Conservation (phyloP, 2,797 vertebrate species). For the Rhabdophis nuchalis region DNA sequence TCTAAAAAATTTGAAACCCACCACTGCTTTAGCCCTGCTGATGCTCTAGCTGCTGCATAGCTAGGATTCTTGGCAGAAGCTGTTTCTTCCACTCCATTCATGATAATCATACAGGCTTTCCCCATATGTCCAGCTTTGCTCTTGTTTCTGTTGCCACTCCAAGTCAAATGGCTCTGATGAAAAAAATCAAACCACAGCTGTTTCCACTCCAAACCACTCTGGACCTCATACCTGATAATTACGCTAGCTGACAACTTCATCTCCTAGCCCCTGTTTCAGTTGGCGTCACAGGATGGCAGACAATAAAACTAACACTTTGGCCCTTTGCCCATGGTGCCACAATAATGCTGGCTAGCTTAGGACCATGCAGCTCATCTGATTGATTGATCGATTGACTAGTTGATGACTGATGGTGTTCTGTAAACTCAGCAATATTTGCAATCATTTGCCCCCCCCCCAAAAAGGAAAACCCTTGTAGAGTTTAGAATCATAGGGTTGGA, state of each 20-base stretch:
- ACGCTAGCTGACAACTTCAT: conserved; percentile 38
- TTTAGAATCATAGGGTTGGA: no score
- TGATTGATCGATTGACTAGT: conserved; percentile 31
- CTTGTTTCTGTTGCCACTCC: conserved; percentile 28
- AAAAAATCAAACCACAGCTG: conserved; percentile 53
- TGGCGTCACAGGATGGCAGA: neutral
- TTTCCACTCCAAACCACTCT: conserved; percentile 17
- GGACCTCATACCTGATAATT: conserved; percentile 29
- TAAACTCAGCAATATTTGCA: conserved; percentile 49
- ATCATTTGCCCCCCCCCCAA: conserved; percentile 55
- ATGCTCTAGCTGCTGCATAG: neutral
- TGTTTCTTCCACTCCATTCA: neutral
- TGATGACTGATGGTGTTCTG: conserved; percentile 15
- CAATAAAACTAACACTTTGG: conserved; percentile 19
- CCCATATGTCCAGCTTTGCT: neutral
- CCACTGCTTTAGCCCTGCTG: neutral
- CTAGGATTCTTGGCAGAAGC: neutral
- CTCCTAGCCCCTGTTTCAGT: conserved; percentile 35
- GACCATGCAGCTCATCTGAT: conserved; percentile 47
- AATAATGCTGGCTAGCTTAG: conserved; percentile 19
- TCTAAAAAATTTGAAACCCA: no score
- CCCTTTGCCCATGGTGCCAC: conserved; percentile 31
- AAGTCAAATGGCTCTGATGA: conserved; percentile 34
- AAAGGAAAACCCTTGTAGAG: conserved; percentile 20
- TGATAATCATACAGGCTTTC: neutral